phyloP scores from a whole-genome alignment of 2,888 invertebrate genomes.

The Leucophora obtusa region DNA sequence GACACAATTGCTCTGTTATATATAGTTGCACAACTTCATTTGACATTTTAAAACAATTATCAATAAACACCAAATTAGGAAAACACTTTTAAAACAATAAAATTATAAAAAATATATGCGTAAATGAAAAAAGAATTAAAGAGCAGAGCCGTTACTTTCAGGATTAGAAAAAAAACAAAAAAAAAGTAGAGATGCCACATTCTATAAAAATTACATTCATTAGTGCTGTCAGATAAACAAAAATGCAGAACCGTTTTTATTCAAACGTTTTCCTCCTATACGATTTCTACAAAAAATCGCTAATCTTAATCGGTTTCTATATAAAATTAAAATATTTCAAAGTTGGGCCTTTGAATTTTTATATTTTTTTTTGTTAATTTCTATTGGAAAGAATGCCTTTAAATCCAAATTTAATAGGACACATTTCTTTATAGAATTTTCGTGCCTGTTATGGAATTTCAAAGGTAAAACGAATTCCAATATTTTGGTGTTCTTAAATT shows the following conservation, averaged over 20 bases:
- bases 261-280: not conserved
- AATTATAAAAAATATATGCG: not conserved
- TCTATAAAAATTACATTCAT: not conserved
- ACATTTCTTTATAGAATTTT: too few species aligned
- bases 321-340: too few species aligned
- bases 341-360: too few species aligned
- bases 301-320: too few species aligned
- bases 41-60: not conserved
- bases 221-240: constrained; percentile 2
- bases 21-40: constrained; percentile 59
- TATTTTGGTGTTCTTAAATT: too few species aligned
- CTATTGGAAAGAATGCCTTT: too few species aligned
- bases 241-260: not conserved
- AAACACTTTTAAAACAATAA: not conserved
- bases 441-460: too few species aligned
- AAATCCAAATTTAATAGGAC: too few species aligned
- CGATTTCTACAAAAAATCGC: too few species aligned
- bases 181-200: constrained; percentile 24
- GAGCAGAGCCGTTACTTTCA: constrained; percentile 51
- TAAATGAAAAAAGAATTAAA: constrained; percentile 8
- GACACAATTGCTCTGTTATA: constrained; percentile 61
- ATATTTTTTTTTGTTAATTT: too few species aligned
- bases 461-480: too few species aligned
- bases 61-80: not conserved
- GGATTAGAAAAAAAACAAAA: constrained; percentile 44